Conservation (phyloP, 2,113 vertebrate genomes). For the Sporophila hypoxantha region DNA sequence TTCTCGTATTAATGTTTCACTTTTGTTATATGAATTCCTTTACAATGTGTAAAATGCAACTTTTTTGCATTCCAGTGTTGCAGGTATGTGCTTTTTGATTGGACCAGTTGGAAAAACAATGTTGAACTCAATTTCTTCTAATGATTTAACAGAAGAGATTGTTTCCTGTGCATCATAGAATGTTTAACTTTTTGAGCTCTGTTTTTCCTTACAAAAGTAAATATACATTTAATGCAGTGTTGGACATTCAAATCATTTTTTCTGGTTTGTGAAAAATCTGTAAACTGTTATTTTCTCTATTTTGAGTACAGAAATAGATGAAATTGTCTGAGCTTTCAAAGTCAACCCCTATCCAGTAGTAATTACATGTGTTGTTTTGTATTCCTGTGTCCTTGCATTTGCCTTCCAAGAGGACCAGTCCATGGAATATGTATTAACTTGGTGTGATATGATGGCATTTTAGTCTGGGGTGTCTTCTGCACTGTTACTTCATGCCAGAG, state of each 20-base stretch:
- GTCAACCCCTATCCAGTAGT: background rate
- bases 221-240: background rate
- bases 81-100: fast-evolving
- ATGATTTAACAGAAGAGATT: background rate
- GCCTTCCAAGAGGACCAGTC: background rate
- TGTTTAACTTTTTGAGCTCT: background rate
- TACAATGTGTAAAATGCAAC: background rate
- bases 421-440: background rate
- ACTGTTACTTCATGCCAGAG: background rate
- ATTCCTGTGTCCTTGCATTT: background rate
- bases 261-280: background rate
- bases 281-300: background rate
- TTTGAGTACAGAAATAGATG: background rate
- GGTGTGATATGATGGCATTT: background rate
- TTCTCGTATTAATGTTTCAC: background rate
- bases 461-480: background rate
- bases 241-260: background rate
- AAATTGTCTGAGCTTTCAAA: background rate
- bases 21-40: background rate
- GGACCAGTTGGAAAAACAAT: background rate
- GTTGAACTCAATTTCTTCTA: background rate
- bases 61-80: background rate
- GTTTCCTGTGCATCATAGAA: background rate
- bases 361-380: background rate
- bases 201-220: background rate